Conservation (phyloP, 2,113 vertebrate species). For the Onychorhynchus coronatus region DNA sequence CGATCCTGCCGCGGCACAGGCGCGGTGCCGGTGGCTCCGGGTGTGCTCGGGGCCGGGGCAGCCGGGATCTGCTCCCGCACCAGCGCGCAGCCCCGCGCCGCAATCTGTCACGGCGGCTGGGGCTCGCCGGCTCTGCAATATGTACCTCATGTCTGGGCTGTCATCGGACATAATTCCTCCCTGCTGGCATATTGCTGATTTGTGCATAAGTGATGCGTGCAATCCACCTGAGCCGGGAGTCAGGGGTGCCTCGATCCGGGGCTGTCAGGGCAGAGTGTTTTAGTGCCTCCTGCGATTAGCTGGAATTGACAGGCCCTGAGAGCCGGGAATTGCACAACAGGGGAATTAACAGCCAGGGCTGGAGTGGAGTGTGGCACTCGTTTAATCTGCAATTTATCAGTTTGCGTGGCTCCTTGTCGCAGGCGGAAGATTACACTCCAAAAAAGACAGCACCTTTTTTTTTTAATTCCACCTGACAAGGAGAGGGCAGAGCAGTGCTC, state of each 20-base stretch:
- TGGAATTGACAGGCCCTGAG: constrained; percentile 88
- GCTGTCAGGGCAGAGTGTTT: constrained; percentile 91
- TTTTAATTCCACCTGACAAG: constrained; percentile 73
- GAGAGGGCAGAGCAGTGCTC: neutral
- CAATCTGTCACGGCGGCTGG: constrained; percentile 77
- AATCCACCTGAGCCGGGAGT: constrained; percentile 84
- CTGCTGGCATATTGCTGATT: constrained; percentile 82
- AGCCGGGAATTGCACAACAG: constrained; percentile 84
- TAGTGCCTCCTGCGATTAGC: constrained; percentile 90
- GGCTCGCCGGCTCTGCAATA: constrained; percentile 76
- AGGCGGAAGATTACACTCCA: constrained; percentile 79
- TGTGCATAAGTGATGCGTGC: constrained; percentile 87
- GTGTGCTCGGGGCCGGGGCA: neutral
- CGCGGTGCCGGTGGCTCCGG: neutral
- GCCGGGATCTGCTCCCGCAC: constrained; percentile 1
- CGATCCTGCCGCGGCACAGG: fast-evolving
- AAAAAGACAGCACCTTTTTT: constrained; percentile 69
- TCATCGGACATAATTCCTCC: constrained; percentile 84
- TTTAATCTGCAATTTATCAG: constrained; percentile 94
- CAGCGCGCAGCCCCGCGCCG: constrained; percentile 68
- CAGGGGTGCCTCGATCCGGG: constrained; percentile 82
- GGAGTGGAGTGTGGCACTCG: constrained; percentile 89
- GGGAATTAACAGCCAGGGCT: constrained; percentile 83
- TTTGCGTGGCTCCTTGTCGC: constrained; percentile 84
- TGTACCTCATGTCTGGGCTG: constrained; percentile 82